These are phyloP conservation scores for Odontamblyopus lacepedii DNA, from an alignment of 2,797 vertebrate species.

Conservation along the genomic window DNA sequence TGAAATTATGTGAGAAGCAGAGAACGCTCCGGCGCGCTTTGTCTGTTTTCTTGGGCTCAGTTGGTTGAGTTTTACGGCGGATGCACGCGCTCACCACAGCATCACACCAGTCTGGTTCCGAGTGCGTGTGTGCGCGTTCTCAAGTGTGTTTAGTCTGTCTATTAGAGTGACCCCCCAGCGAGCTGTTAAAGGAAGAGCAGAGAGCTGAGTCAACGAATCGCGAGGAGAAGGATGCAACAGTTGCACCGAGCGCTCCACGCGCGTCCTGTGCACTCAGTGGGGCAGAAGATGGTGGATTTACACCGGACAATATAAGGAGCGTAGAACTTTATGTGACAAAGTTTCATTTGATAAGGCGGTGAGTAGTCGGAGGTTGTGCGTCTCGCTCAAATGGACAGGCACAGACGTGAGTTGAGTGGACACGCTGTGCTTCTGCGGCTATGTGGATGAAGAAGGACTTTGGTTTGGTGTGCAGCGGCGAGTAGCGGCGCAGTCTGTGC, in stretches of 20 bases:
- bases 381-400: conserved; percentile 52
- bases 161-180: conserved; percentile 66
- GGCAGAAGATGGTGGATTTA: conserved; percentile 56
- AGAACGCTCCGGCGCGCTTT: conserved; percentile 36
- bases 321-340: conserved; percentile 34
- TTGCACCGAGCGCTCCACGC: conserved; percentile 58
- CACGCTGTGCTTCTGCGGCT: conserved; percentile 43
- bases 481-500: conserved; percentile 56
- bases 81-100: conserved; percentile 32
- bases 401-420: conserved; percentile 38
- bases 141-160: conserved; percentile 43
- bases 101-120: conserved; percentile 13
- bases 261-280: conserved; percentile 35
- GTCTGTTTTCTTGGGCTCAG: conserved; percentile 20
- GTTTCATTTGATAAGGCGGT: neutral
- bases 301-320: conserved; percentile 29
- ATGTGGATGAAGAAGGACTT: conserved; percentile 59
- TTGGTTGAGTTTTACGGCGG: conserved; percentile 19
- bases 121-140: conserved; percentile 5
- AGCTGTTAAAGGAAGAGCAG: conserved; percentile 71
- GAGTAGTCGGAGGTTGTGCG: neutral
- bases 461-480: conserved; percentile 56
- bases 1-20: conserved; percentile 51
- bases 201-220: conserved; percentile 72
- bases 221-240: conserved; percentile 70